Conservation (phyloP, 2,888 invertebrate species). For the Automeris io region DNA sequence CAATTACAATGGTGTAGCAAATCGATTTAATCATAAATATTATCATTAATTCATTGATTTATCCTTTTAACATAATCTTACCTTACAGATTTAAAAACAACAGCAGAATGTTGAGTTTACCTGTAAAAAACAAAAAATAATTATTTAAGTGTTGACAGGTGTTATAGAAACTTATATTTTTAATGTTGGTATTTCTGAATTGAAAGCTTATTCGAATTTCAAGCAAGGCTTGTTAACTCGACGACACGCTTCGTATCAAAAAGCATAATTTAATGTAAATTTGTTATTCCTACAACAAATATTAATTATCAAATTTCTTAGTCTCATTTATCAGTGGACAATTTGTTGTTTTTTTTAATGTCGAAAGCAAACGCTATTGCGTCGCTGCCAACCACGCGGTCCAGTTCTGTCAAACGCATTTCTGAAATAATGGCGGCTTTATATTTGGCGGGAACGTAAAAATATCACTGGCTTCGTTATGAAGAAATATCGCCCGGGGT, state of each 20-base stretch:
- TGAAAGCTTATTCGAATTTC: not conserved
- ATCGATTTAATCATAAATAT: too few relatives aligned
- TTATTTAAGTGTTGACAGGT: not conserved
- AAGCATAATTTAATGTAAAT: not conserved
- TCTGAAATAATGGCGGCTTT: constrained; percentile 59
- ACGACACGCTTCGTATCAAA: constrained; percentile 8
- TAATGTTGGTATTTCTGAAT: constrained; percentile 6
- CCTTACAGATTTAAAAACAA: not conserved
- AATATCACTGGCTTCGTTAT: constrained; percentile 48
- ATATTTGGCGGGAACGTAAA: constrained; percentile 62
- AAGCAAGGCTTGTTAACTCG: constrained; percentile 7
- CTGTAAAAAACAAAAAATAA: constrained; percentile 13
- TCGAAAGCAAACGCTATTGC: constrained; percentile 19
- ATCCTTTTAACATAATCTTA: not conserved
- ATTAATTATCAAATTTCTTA: not conserved
- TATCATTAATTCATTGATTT: too few relatives aligned
- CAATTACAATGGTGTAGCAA: too few relatives aligned
- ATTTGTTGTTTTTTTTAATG: constrained; percentile 12
- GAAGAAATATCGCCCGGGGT: constrained; percentile 39
- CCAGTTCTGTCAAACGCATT: constrained; percentile 63
- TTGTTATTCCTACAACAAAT: not conserved
- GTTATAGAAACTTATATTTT: not conserved
- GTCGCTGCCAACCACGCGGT: constrained; percentile 46
- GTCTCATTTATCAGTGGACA: not conserved
- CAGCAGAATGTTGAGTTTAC: not conserved